Evolutionary conservation across 1,140 invertebrate genomes (phyloP), one percentile per base, ranked within the genome.

Genomic region (Atta cephalotes): DNA sequence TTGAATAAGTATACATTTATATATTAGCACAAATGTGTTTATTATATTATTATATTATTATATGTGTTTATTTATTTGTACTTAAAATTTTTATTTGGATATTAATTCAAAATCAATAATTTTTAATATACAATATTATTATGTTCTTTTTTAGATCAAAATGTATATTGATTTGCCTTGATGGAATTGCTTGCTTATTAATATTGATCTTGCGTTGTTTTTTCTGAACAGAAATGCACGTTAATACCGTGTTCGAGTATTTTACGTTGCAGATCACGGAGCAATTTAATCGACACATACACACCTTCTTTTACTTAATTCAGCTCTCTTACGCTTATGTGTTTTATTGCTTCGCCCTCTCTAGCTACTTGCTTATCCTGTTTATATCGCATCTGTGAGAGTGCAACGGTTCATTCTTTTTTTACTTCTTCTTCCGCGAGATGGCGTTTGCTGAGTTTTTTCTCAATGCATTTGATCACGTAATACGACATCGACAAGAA

Each of bases 371-470:
- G 45, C 35, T 84, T 74, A 72, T 82, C 80, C 68, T 45, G 80
- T 84, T 84, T 74, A 82, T 56, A 74, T 84, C 35, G 53, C 21
- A 25, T 28, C 16, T 49, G 16, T 58, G 80, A 39, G 18, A 82
- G 16, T 60, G 78, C 51, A 82, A 25, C 9, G 21, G 16, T 3
- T 49, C 2, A 16, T 31, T 35, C n/a, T 60, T 74, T 74, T 39
- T 72, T 72, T 56, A 25, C 18, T 74, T 49, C 25, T 74, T 49
- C 25, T 74, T 84, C 14, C 28, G 6, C 12, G 3, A 74, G 9
- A 45, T 39, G 25, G 4, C 16, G 16, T 72, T 70, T 65, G 21
- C n/a, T 7, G 16, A 1, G 1, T 35, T 63, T 66, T 66, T 62
- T 85, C 35, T 56, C 31, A 45, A 14, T 16, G 10, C 31, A 16